Evolutionary conservation across 1,140 invertebrate genomes (phyloP).

Genomic region (Hetaerina americana): DNA sequence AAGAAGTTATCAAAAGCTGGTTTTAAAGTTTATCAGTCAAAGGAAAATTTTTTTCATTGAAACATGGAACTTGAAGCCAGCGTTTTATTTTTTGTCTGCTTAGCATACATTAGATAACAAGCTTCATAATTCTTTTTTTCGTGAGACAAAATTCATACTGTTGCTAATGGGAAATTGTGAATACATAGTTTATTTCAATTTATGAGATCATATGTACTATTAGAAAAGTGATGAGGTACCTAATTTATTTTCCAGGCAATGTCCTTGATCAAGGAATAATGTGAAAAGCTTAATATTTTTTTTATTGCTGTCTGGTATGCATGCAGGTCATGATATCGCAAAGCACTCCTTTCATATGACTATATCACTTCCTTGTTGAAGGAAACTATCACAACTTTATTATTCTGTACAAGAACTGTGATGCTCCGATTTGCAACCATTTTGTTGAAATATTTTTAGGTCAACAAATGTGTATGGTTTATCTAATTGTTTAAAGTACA

Average conservation of each 20-base stretch:
- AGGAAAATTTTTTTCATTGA: background rate
- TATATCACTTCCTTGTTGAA: background rate
- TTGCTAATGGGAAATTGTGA: too few relatives aligned
- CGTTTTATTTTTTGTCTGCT: background rate
- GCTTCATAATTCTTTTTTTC: background rate
- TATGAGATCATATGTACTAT: too few relatives aligned
- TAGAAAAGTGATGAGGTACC: too few relatives aligned
- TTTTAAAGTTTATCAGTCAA: background rate
- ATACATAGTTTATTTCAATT: too few relatives aligned
- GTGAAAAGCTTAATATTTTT: background rate
- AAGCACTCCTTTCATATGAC: background rate
- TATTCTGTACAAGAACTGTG: background rate
- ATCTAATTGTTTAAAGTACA: background rate
- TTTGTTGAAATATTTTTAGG: background rate
- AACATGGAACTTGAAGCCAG: background rate
- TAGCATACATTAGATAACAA: background rate
- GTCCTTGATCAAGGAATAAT: too few relatives aligned
- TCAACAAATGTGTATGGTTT: background rate
- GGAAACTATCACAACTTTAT: background rate
- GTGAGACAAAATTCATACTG: too few relatives aligned
- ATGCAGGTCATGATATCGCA: background rate
- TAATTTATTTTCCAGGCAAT: too few relatives aligned
- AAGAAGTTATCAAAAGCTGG: background rate
- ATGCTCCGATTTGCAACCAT: background rate
- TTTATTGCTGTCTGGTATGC: background rate